Base-by-base conservation (phyloP, 2,888 invertebrate species). In the Perizoma flavofasciatum region DNA sequence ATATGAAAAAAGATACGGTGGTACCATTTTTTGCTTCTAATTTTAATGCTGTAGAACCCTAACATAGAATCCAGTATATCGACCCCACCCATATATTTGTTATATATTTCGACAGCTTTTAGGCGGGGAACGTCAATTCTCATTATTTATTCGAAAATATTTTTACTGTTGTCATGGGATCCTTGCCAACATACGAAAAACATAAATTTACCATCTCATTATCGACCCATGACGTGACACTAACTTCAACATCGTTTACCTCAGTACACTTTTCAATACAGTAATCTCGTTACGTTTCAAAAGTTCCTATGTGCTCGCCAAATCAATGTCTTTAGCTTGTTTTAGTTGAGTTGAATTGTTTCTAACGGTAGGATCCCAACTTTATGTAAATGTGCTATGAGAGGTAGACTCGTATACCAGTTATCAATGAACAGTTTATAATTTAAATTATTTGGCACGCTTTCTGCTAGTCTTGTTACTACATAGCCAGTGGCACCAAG, bases 21-120 rank as follows among this genome's bases (percentile, higher is more conserved):
- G 49, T 75, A 77, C 71, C 70, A 75, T 59, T 74, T 73, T 32
- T 68, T 70, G 37, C 60, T 67, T 10, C 68, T 43, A n/a, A 73
- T 68, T 52, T 71, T 61, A n/a, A 77, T 74, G 54, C 72, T 64
- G 55, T 75, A 75, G 41, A 63, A 68, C 6, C 72, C 69, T 32
- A 73, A 53, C 67, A 71, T 71, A 0, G 68, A 35, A 37, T 49
- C 49, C 11, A 37, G 8, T 8, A 49, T 37, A 4, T 51, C 59
- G 45, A 56, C 63, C 48, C 58, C 54, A 7, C 54, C 49, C 10
- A 34, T 37, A 9, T 47, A 35, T 35, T 47, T 34, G 10, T 33
- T 47, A 45, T 45, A 45, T 7, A 45, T 55, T 22, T 22, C 22
- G 22, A 37, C 7, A 37, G 37, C 5, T 9, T 40, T 40, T 40